Percentiles rank a stretch among this genome's conserved stretches.
phyloP scores from a whole-genome alignment of 2,797 vertebrate genomes.

The Acanthopagrus latus region DNA sequence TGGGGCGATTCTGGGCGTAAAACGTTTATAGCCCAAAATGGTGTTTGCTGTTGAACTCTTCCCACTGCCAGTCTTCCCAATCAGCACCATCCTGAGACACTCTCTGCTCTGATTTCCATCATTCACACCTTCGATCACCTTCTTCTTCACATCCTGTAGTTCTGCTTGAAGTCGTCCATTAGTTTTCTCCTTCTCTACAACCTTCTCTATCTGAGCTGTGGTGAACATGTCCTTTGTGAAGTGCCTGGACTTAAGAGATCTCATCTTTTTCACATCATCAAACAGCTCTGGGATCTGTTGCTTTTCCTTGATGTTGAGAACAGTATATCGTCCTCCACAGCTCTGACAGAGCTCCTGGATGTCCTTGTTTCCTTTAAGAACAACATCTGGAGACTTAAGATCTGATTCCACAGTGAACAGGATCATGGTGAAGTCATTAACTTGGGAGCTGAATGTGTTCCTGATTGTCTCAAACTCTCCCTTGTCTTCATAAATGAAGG shows the following conservation, averaged over 20 bases:
- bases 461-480: too few relatives aligned
- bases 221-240: background rate
- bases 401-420: too few relatives aligned
- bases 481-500: too few relatives aligned
- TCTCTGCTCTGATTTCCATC: background rate
- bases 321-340: background rate
- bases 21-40: conserved; percentile 27
- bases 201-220: background rate
- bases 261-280: background rate
- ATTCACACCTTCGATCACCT: background rate
- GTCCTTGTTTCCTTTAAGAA: too few relatives aligned
- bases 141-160: background rate
- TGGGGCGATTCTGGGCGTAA: background rate
- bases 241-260: background rate
- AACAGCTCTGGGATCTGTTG: background rate
- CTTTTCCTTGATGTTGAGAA: background rate
- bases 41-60: conserved; percentile 52
- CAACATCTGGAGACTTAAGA: too few relatives aligned
- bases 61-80: conserved; percentile 56
- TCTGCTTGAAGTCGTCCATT: background rate
- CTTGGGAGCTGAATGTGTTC: too few relatives aligned
- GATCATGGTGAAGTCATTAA: too few relatives aligned
- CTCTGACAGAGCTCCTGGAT: too few relatives aligned
- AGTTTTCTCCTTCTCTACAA: too few relatives aligned
- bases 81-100: conserved; percentile 50